phyloP scores from a whole-genome alignment of 2,797 vertebrate species.

The Cossypha polioptera region DNA sequence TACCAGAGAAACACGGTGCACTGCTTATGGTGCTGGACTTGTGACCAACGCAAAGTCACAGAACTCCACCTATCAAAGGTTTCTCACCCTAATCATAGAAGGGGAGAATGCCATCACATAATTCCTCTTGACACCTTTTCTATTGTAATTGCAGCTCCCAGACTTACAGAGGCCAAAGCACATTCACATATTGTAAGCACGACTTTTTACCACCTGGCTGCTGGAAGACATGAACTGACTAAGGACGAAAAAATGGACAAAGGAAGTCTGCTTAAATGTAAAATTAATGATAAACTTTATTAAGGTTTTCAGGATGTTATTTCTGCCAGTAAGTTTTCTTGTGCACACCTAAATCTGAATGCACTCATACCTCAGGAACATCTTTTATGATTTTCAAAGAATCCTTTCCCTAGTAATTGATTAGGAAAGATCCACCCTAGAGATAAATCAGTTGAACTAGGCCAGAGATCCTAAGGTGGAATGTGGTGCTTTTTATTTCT shows the following conservation, averaged over 20 bases:
- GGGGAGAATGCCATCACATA: neutral
- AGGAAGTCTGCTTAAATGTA: neutral
- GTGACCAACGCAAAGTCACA: rapidly evolving
- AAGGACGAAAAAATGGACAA: neutral
- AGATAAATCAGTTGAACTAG: neutral
- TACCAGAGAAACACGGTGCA: neutral
- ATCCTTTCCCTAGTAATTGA: neutral
- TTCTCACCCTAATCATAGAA: neutral
- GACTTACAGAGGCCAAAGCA: neutral
- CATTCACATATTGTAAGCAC: neutral
- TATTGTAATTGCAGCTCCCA: neutral
- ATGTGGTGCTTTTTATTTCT: neutral
- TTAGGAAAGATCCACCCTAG: neutral
- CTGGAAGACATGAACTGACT: neutral
- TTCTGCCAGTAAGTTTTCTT: neutral
- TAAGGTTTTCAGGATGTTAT: neutral
- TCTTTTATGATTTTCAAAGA: neutral
- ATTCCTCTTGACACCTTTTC: neutral
- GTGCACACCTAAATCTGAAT: neutral
- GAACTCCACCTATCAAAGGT: neutral
- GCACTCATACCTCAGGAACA: neutral
- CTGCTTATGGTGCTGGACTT: neutral
- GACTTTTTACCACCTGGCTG: neutral
- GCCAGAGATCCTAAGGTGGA: neutral
- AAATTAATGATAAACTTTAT: neutral